A percentile compares a stretch with the other conserved stretches of the same genome.
phyloP scores from a whole-genome alignment of 2,888 invertebrate genomes.

The Ophion costatus region DNA sequence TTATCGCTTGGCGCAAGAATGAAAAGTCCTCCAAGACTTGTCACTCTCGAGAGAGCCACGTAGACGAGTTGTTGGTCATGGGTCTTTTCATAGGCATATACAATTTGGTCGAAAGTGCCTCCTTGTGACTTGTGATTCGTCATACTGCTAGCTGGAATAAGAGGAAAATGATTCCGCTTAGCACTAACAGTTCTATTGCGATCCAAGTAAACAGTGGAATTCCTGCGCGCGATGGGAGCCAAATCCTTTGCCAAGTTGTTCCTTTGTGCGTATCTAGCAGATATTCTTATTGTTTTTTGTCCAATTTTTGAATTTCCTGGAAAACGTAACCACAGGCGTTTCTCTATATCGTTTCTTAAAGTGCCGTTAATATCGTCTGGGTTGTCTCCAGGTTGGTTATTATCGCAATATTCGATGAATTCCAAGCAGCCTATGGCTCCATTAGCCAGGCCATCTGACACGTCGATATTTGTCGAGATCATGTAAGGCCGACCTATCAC shows the following conservation, averaged over 20 bases:
- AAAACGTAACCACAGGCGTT: background rate
- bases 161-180: conserved; percentile 57
- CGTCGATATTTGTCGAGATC: conserved; percentile 74
- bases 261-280: background rate
- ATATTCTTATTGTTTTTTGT: conserved; percentile 43
- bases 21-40: conserved; percentile 66
- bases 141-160: conserved; percentile 55
- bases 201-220: conserved; percentile 10
- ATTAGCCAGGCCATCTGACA: conserved; percentile 75
- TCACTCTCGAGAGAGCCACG: conserved; percentile 68
- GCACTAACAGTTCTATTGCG: conserved; percentile 47
- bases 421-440: conserved; percentile 72
- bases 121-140: conserved; percentile 65
- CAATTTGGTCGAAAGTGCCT: conserved; percentile 54
- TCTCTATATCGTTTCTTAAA: background rate
- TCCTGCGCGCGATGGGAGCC: background rate
- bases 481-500: conserved; percentile 61
- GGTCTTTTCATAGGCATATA: conserved; percentile 58
- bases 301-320: background rate
- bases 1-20: conserved; percentile 35
- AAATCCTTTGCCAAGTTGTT: background rate
- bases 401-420: conserved; percentile 68
- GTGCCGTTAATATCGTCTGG: conserved; percentile 2
- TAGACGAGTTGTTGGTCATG: conserved; percentile 67
- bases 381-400: conserved; percentile 14